Evolutionary conservation across 2,797 vertebrate species (phyloP).

Genomic region (Chrosomus eos): DNA sequence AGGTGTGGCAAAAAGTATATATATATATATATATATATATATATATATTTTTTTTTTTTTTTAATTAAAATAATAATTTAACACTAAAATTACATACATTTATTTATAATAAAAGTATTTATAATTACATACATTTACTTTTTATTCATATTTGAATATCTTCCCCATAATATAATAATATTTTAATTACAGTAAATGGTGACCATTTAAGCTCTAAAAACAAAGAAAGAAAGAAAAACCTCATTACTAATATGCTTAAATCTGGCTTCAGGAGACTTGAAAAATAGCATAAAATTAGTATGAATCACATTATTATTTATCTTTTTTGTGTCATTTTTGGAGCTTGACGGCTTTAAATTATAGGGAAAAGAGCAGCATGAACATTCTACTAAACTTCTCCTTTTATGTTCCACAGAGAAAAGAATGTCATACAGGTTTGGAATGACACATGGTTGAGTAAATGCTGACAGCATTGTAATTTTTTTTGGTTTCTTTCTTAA

Average conservation of each 20-base stretch:
- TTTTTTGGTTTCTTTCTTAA: not conserved
- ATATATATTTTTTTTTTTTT: too few relatives aligned
- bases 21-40: too few relatives aligned
- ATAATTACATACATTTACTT: not conserved
- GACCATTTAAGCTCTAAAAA: not conserved
- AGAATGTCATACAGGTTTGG: not conserved
- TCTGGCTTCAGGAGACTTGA: not conserved
- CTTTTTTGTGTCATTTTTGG: not conserved
- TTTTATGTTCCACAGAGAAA: not conserved
- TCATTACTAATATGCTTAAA: not conserved
- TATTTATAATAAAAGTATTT: not conserved
- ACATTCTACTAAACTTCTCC: not conserved
- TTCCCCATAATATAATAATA: not conserved
- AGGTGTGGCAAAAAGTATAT: too few relatives aligned
- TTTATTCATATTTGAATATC: not conserved
- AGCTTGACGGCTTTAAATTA: not conserved
- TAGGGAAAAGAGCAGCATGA: not conserved
- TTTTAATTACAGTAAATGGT: not conserved
- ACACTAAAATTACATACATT: not conserved
- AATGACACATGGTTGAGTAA: not conserved
- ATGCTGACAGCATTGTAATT: not conserved
- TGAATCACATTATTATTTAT: not conserved
- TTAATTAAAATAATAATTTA: not conserved
- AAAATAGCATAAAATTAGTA: not conserved
- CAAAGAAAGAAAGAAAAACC: not conserved